These are phyloP conservation scores for Chloromyia formosa DNA, from an alignment of 2,888 invertebrate species.

Conservation along the genomic window DNA sequence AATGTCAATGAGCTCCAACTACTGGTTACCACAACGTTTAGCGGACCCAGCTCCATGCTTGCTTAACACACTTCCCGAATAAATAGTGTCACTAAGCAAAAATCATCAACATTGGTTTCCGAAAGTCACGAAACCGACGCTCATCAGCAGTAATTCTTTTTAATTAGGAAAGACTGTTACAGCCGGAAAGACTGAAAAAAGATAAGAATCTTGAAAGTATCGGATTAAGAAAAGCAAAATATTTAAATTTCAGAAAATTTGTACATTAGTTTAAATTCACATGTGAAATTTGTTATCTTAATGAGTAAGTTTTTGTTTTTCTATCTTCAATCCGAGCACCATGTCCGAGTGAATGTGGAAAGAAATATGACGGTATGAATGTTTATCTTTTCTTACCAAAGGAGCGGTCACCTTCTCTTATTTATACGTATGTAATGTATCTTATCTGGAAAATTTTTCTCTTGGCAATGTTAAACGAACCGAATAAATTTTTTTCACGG, in stretches of 20 bases:
- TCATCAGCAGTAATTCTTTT: slow-evolving; percentile 31
- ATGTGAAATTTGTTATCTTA: slow-evolving; percentile 40
- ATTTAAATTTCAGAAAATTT: slow-evolving; percentile 36
- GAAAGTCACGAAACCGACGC: not conserved
- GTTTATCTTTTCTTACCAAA: not conserved
- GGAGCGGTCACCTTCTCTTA: not conserved
- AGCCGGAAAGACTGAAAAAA: not conserved
- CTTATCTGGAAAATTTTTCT: not conserved
- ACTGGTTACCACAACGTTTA: too few relatives aligned
- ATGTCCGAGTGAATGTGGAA: not conserved
- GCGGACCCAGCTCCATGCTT: too few relatives aligned
- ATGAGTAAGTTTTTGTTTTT: not conserved
- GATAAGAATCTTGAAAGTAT: slow-evolving; percentile 40
- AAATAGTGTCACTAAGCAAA: too few relatives aligned
- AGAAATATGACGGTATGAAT: slow-evolving; percentile 18
- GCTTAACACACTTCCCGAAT: too few relatives aligned
- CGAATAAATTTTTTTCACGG: slow-evolving; percentile 19
- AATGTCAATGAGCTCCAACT: too few relatives aligned
- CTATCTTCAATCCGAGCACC: not conserved
- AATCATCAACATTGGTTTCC: too few relatives aligned
- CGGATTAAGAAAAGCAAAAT: slow-evolving; percentile 32
- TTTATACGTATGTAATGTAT: too few relatives aligned
- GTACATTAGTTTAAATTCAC: slow-evolving; percentile 23
- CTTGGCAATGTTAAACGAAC: slow-evolving; percentile 25
- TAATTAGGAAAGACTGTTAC: slow-evolving; percentile 36